A percentile compares a stretch with the other conserved stretches of the same genome.
Conservation (phyloP, 2,888 invertebrate species). For the Leucozona laternaria region DNA sequence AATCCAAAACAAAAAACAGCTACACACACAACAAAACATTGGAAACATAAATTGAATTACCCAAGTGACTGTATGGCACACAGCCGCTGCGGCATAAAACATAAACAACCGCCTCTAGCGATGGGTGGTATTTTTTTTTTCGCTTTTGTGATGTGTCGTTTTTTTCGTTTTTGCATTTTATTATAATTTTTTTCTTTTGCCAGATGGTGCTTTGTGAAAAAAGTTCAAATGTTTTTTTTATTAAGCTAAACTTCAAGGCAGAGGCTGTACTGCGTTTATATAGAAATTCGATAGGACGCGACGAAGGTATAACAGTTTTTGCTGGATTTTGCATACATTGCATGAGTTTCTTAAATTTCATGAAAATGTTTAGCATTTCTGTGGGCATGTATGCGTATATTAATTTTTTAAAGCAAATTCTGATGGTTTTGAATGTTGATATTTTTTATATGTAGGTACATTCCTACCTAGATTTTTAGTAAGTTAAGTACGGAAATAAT, state of each 20-base stretch:
- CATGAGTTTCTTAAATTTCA: conserved; percentile 8
- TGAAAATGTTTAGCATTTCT: neutral
- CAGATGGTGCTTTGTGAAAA: conserved; percentile 29
- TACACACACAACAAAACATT: neutral
- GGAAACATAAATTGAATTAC: conserved; percentile 32
- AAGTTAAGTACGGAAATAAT: too few relatives aligned
- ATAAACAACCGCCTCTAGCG: conserved; percentile 17
- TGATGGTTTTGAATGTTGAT: neutral
- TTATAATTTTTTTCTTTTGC: conserved; percentile 5
- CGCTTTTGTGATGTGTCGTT: conserved; percentile 23
- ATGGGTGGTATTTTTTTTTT: conserved; percentile 5
- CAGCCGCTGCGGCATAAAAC: neutral
- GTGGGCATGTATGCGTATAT: too few relatives aligned
- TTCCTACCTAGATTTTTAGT: too few relatives aligned
- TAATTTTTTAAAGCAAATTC: too few relatives aligned
- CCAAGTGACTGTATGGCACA: conserved; percentile 14
- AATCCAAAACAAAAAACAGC: neutral
- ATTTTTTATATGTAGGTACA: too few relatives aligned
- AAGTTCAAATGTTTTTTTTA: conserved; percentile 33
- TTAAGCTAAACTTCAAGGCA: conserved; percentile 31
- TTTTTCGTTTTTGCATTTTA: neutral
- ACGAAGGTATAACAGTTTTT: neutral
- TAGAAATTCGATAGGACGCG: neutral
- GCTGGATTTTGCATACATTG: neutral
- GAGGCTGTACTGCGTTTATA: neutral